Base-by-base conservation (phyloP, 2,888 invertebrate species). In the Hylaea fasciaria region DNA sequence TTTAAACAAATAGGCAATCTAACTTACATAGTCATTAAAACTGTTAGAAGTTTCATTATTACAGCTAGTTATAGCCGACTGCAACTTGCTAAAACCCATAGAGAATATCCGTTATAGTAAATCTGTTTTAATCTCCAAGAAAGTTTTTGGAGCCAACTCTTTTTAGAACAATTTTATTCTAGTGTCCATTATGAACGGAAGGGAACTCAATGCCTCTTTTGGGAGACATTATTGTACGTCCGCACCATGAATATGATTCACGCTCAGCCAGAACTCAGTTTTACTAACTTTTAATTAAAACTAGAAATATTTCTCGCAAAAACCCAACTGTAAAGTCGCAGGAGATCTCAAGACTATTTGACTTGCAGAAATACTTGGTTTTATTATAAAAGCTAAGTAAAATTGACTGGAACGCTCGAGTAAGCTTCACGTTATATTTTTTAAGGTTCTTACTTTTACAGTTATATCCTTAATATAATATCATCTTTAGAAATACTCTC, bases 201-300 rank as follows among this genome's bases (percentile, higher is more conserved):
- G 66, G 67, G 73, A 62, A 70, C 68, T 58, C 70, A 81, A 88
- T 82, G 81, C 73, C 76, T 70, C 88, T 78, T 77, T 69, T 65
- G 86, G 85, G 88, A 77, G 68, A 68, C 80, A 77, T 85, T 81
- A 77, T 65, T 68, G 70, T 73, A 73, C 74, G 68, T 69, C 71
- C 63, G 71, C 71, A 72, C 77, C 68, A 72, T 79, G 83, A 80
- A 81, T 82, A 85, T 86, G 82, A 85, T 85, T 82, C 82, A 81
- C 79, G 70, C 71, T 73, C 74, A 72, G 77, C 70, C 69, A 53
- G 75, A 73, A 73, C 75, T 77, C 82, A 82, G 74, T 85, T 89
- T 86, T 85, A 87, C 76, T 78, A 83, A 83, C 75, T 85, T 89
- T 86, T 87, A 87, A 88, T 89, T 88, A 87, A 86, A 87, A 83